Base-by-base conservation (phyloP, 2,888 invertebrate genomes). In the Steinernema carpocapsae region DNA sequence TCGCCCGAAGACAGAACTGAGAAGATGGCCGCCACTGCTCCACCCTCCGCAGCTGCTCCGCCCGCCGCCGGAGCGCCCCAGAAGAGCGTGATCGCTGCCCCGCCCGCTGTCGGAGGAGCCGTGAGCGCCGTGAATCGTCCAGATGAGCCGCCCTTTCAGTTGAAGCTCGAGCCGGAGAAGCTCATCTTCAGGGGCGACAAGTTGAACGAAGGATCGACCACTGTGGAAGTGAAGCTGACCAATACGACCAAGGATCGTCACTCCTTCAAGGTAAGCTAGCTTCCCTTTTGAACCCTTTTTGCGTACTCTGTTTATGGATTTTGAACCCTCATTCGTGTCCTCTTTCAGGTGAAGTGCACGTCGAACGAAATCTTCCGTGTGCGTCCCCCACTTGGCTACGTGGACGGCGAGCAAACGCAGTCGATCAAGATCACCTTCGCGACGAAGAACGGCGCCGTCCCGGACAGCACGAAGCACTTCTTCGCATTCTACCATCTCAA, bases 331-430 rank as follows among this genome's bases (percentile, higher is more conserved):
- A n/a, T n/a, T n/a, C n/a, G n/a, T n/a, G n/a, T n/a, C n/a, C n/a
- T 37, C 14, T 17, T 78, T 32, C 71, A 80, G 80, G 77, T 81
- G 19, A 84, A 82, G 51, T 82, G 82, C 76, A 84, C 83, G 24
- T 79, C 79, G 74, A 82, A 80, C 71, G 81, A 82, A 1, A 77
- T 83, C 74, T 84, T 84, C 74, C 83, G 83, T 26, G 83, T 83
- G n/a, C 82, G 83, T 48, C 83, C 82, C 37, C 79, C 79, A 3
- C 76, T 80, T 37, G 79, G 77, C 22, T 79, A 76, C 73, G 51
- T 79, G 14, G 75, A 74, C 14, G 72, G 73, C 6, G 73, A 74
- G 45, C 52, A 78, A 52, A 70, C 79, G 37, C 10, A 64, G 22
- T n/a, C 46, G 14, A 76, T 84, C 22, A 48, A 71, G 37, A 14